Conservation (phyloP, 2,888 invertebrate species). For the Melanchra persicariae region DNA sequence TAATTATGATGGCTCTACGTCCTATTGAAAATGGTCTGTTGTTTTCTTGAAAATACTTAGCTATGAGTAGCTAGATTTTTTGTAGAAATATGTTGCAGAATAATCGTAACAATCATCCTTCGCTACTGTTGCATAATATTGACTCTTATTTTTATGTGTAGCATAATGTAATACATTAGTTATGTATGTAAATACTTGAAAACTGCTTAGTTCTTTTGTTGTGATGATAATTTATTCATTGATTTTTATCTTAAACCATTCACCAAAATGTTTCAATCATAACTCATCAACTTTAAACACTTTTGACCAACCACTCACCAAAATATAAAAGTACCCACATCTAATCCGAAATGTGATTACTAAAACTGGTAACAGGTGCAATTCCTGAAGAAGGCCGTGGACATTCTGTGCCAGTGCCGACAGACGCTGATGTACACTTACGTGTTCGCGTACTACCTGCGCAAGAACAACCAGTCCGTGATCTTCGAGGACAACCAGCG, state of each 20-base stretch:
- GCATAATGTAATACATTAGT: background rate
- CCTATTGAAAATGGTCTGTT: background rate
- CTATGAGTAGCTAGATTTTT: background rate
- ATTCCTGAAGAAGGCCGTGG: conserved; percentile 99
- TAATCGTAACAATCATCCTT: background rate
- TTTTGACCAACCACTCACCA: background rate
- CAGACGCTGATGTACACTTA: conserved; percentile 99
- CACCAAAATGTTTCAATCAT: background rate
- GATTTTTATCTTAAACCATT: background rate
- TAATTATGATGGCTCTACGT: too few relatives aligned
- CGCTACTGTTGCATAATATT: background rate
- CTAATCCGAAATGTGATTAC: conserved; percentile 31
- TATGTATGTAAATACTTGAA: background rate
- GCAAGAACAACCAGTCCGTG: conserved; percentile 99
- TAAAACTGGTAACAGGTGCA: conserved; percentile 93
- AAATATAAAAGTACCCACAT: conserved; percentile 19
- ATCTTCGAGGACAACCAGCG: conserved; percentile 99
- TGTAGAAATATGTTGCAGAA: background rate
- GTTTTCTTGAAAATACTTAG: background rate
- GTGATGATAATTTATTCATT: background rate
- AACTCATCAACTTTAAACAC: too few relatives aligned
- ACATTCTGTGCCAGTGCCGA: conserved; percentile 98
- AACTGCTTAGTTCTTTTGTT: background rate
- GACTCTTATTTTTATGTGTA: background rate
- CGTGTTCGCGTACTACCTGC: conserved; percentile 99